phyloP scores from a whole-genome alignment of 2,113 vertebrate genomes.

The Pterocles burchelli region DNA sequence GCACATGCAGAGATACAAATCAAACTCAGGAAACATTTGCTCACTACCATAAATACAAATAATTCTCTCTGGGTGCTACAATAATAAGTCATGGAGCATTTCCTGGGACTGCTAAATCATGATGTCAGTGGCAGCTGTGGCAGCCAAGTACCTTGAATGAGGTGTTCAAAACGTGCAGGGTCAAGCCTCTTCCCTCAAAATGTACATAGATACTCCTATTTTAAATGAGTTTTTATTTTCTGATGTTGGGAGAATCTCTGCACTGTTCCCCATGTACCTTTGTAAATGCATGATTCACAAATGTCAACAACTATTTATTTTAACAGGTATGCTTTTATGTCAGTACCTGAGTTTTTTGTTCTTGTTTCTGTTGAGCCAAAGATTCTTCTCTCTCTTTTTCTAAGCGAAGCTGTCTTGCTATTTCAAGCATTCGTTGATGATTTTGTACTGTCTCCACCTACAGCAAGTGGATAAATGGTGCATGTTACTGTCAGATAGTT shows the following conservation, averaged over 20 bases:
- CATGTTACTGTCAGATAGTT: constrained; percentile 68
- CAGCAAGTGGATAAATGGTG: constrained; percentile 73
- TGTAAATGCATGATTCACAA: neutral
- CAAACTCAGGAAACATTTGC: constrained; percentile 32
- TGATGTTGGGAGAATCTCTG: neutral
- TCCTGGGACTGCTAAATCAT: constrained; percentile 13
- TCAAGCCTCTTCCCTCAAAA: constrained; percentile 22
- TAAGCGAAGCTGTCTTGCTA: constrained; percentile 90
- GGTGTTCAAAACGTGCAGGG: neutral
- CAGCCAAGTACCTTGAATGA: constrained; percentile 13
- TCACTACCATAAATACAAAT: neutral
- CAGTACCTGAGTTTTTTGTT: constrained; percentile 94
- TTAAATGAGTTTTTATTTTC: neutral
- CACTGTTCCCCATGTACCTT: neutral
- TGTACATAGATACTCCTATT: neutral
- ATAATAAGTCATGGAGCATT: neutral
- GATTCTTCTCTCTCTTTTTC: constrained; percentile 95
- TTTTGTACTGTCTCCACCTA: constrained; percentile 98
- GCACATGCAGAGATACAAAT: constrained; percentile 11
- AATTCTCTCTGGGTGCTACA: neutral
- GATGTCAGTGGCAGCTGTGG: constrained; percentile 4
- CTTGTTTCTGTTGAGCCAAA: constrained; percentile 91
- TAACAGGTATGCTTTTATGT: neutral
- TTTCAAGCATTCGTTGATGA: constrained; percentile 94
- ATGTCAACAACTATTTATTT: neutral